Conservation (phyloP, 2,888 invertebrate species). For the Rhimphoctona megacephalus region DNA sequence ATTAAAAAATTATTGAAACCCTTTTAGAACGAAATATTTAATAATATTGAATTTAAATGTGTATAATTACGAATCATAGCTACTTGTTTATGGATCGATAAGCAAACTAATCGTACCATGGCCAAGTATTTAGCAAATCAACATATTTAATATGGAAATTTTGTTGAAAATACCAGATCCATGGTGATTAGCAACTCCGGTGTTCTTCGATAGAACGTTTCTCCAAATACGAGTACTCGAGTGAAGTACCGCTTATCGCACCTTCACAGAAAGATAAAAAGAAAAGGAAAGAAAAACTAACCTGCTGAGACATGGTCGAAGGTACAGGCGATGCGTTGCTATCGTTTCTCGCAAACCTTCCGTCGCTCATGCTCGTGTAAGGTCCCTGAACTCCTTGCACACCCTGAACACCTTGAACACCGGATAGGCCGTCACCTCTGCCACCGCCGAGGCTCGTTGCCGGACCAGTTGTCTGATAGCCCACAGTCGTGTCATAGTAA, state of each 20-base stretch:
- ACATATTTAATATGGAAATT: not conserved
- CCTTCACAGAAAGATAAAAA: not conserved
- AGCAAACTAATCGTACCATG: not conserved
- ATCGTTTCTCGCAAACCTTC: slow-evolving; percentile 90
- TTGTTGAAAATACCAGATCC: not conserved
- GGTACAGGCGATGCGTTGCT: slow-evolving; percentile 93
- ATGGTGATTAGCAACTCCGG: not conserved
- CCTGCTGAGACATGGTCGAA: slow-evolving; percentile 90
- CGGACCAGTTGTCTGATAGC: slow-evolving; percentile 88
- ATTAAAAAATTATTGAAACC: not conserved
- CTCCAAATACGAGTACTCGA: not conserved
- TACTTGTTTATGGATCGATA: not conserved
- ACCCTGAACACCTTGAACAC: slow-evolving; percentile 85
- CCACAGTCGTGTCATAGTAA: slow-evolving; percentile 89
- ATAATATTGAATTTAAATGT: not conserved
- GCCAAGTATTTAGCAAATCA: not conserved
- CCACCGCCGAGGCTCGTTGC: slow-evolving; percentile 90
- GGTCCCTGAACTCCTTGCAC: slow-evolving; percentile 85
- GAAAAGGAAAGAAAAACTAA: slow-evolving; percentile 72
- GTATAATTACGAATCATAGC: not conserved
- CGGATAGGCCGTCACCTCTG: slow-evolving; percentile 88
- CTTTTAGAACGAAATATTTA: not conserved
- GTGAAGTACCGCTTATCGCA: not conserved
- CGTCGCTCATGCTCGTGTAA: slow-evolving; percentile 90
- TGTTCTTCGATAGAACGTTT: not conserved